A percentile compares a stretch with the other conserved stretches of the same genome.
Evolutionary conservation across 2,113 vertebrate genomes (phyloP).

Genomic region (Corythaeola cristata): DNA sequence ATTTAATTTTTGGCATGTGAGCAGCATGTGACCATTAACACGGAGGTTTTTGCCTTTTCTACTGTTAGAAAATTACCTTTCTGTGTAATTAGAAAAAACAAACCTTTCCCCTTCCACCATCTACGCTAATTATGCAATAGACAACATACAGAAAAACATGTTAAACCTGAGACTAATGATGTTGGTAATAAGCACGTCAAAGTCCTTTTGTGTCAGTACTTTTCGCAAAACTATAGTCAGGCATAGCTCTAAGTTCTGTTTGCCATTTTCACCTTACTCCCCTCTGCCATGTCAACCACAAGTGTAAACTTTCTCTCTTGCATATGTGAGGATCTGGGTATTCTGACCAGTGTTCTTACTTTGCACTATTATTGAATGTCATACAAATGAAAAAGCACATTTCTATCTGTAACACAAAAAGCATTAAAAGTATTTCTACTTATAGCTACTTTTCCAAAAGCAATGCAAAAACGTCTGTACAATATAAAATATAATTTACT

Average conservation of each 20-base stretch:
- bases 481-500: background rate
- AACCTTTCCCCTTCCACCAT: background rate
- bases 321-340: background rate
- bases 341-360: background rate
- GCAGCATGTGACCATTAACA: background rate
- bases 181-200: rapidly evolving
- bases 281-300: background rate
- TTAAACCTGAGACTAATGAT: background rate
- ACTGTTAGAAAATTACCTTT: background rate
- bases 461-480: background rate
- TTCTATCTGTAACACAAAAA: background rate
- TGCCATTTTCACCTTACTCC: background rate
- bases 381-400: background rate
- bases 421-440: background rate
- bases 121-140: background rate
- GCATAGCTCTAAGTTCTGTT: background rate
- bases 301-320: background rate
- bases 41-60: background rate
- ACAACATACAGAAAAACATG: background rate
- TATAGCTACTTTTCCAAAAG: background rate
- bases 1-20: background rate
- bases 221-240: background rate
- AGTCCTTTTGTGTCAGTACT: background rate
- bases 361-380: background rate
- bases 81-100: background rate